These are phyloP conservation scores for Acleris literana DNA, from an alignment of 2,888 invertebrate genomes.

Conservation along the genomic window DNA sequence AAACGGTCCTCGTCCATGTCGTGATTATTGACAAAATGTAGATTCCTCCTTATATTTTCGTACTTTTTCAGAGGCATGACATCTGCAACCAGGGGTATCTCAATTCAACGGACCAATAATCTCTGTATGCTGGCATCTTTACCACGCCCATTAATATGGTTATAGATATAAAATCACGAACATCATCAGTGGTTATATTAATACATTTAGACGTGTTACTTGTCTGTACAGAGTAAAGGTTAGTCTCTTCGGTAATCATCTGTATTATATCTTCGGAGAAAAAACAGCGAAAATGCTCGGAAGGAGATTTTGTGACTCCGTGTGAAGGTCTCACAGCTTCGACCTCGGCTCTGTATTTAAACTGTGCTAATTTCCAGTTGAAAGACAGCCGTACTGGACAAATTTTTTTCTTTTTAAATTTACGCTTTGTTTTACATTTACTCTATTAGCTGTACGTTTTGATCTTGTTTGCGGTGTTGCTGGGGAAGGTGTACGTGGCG, in stretches of 20 bases:
- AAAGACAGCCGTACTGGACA: neutral
- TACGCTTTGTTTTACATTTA: neutral
- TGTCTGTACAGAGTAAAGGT: too few species aligned
- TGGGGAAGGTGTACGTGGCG: conserved; percentile 4
- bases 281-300: conserved; percentile 1
- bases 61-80: neutral
- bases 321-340: neutral
- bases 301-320: conserved; percentile 2
- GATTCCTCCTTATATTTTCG: conserved; percentile 1
- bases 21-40: conserved; percentile 3
- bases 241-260: conserved; percentile 1
- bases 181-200: conserved; percentile 6
- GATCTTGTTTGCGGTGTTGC: conserved; percentile 5
- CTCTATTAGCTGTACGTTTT: neutral
- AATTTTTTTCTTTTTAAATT: neutral
- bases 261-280: conserved; percentile 5
- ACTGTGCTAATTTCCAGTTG: conserved; percentile 8
- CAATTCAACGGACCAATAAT: conserved; percentile 11
- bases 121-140: conserved; percentile 12
- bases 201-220: too few species aligned
- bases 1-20: conserved; percentile 6
- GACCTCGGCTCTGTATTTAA: conserved; percentile 2
- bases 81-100: conserved; percentile 6
- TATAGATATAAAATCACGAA: conserved; percentile 16
- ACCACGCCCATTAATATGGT: conserved; percentile 18